Base-by-base conservation (phyloP, 2,113 vertebrate species). In the Passer montanus region DNA sequence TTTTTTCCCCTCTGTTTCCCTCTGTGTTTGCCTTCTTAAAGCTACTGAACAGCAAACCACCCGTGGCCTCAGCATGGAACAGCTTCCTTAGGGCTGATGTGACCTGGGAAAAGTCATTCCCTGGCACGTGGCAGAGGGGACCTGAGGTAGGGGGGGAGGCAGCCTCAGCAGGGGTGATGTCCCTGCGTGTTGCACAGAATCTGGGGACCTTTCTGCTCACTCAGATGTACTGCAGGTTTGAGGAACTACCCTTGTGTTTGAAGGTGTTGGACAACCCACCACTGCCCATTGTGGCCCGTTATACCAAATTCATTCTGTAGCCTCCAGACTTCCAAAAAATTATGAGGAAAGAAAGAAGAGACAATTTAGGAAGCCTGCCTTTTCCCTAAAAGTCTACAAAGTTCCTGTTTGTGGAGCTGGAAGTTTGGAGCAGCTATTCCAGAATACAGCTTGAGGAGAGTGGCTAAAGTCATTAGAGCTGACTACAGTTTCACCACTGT, bases 181-280 rank as follows among this genome's bases (percentile, higher is more conserved):
- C 28, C 27, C 22, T 52, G 26, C 4, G 6, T 56, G 56, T 46
- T 67, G 56, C 50, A 43, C 10, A 31, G 28, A 21, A 14, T 24
- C 33, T 21, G 62, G 66, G 12, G 31, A 58, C 16, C 43, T 52
- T 60, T 33, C 73, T 77, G 39, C 63, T 60, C 73, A 8, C 33
- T 19, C 73, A 46, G 27, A 18, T 77, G 7, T 6, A 5, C 37
- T 52, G 37, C 46, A 69, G 27, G 11, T 37, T 53, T 69, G 46
- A 44, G 39, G 33, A 37, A 11, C 12, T 10, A 37, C 11, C 33
- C 46, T 52, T 39, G 27, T 22, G 31, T 10, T 52, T 3, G 27
- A 59, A 44, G 14, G 9, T 50, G 46, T 4, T 16, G 46, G 44
- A 52, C 31, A 56, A 60, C 35, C 0, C 0, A 15, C 4, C 4